Base-by-base conservation (phyloP, 2,888 invertebrate species). In the Tenthredo scrophulariae region DNA sequence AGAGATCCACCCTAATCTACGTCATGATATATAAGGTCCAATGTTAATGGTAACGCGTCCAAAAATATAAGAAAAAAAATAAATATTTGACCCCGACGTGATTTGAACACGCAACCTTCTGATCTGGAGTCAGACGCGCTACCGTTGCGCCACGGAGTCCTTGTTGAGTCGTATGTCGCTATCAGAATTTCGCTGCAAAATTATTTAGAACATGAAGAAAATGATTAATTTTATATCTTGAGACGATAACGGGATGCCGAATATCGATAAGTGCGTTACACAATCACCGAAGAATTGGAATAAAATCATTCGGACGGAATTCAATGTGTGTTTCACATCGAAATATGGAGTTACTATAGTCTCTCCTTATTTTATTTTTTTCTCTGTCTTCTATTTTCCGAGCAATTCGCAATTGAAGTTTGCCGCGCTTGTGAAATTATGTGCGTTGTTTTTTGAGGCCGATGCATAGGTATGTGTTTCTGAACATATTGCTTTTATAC, bases 91-190 rank as follows among this genome's bases (percentile, higher is more conserved):
- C 97, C 97, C 97, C 97, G 97, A 97, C 97, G 97, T 97, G 97
- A 97, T 97, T 97, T 97, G 97, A 97, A 97, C 97, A 97, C 97
- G 97, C 97, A 97, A 97, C 97, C 97, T 97, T 97, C 97, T 97
- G 97, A 97, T 97, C 97, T 97, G 97, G 97, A 97, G 97, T 97
- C 97, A 97, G 97, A 97, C 97, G 97, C 97, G 97, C 97, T 97
- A 97, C 97, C 97, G 97, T 97, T 97, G 97, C 97, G 97, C 97
- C 97, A 97, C 97, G 97, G 96, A 97, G 97, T 97, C 97, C 58
- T 83, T 67, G 46, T 46, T 26, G 29, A 7, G 2, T 2, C 4
- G 1, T 0, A 0, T n/a, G 22, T 22, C 58, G 26, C 18, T 80
- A 58, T 62, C 58, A 58, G 40, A 80, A 37, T 62, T 80, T 80